phyloP scores from a whole-genome alignment of 2,797 vertebrate species.

The Peromyscus melanophrys region DNA sequence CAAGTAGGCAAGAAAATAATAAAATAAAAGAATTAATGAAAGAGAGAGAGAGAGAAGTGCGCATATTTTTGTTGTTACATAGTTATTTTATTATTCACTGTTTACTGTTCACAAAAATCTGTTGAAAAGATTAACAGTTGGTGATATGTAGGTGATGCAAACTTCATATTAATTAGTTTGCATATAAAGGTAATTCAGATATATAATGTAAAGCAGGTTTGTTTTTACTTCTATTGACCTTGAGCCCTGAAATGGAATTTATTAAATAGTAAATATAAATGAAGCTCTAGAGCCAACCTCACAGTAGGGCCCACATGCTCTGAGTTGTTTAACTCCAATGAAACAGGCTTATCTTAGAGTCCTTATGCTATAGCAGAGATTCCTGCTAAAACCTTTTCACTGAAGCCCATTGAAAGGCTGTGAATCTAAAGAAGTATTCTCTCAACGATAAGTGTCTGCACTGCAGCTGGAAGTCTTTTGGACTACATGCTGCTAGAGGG shows the following conservation, averaged over 20 bases:
- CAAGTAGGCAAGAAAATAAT: not conserved
- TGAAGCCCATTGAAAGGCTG: not conserved
- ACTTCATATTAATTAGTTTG: not conserved
- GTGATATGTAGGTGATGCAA: not conserved
- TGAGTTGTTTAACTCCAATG: not conserved
- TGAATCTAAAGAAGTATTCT: not conserved
- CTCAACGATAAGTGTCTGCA: not conserved
- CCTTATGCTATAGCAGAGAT: not conserved
- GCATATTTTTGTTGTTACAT: not conserved
- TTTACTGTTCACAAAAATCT: not conserved
- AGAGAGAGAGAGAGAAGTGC: not conserved
- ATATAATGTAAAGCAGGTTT: not conserved
- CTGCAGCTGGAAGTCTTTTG: too few species aligned
- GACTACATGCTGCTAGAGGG: too few species aligned
- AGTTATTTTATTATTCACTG: not conserved
- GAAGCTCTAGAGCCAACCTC: not conserved
- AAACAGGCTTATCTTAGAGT: not conserved
- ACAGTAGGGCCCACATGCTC: not conserved
- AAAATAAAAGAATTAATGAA: too few species aligned
- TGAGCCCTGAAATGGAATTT: not conserved
- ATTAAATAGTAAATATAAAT: constrained; percentile 19
- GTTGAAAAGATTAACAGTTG: not conserved
- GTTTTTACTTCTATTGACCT: not conserved
- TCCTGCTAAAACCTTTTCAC: not conserved
- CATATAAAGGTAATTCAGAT: not conserved